Evolutionary conservation across 2,797 vertebrate genomes (phyloP).

Genomic region (Acanthornis magna): DNA sequence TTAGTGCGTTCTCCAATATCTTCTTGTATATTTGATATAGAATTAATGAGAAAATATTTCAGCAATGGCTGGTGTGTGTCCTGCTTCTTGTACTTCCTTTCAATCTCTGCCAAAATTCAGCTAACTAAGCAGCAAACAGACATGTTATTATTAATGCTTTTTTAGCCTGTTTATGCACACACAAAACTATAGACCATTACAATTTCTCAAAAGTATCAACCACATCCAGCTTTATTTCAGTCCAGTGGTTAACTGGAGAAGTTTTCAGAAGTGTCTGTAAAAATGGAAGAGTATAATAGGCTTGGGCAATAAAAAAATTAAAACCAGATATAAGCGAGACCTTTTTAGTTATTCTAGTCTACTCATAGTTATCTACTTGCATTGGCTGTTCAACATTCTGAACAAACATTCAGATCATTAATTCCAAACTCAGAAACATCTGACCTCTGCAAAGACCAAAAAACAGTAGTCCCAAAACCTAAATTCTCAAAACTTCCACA

Average conservation of each 20-base stretch:
- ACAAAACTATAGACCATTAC: neutral
- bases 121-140: neutral
- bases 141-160: neutral
- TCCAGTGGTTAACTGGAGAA: neutral
- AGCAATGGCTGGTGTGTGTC: neutral
- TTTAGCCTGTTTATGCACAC: neutral
- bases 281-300: neutral
- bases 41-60: neutral
- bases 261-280: neutral
- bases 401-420: neutral
- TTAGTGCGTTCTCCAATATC: neutral
- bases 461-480: neutral
- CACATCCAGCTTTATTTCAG: neutral
- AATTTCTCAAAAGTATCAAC: neutral
- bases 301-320: neutral
- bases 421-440: neutral
- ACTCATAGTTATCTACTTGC: neutral
- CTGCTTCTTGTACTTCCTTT: neutral
- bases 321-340: rapidly evolving
- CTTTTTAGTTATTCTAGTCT: neutral
- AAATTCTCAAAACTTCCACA: neutral
- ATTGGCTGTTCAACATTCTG: neutral
- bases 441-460: neutral
- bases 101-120: neutral
- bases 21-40: neutral